These are phyloP conservation scores for Drosophila simulans DNA, from an alignment of 1,140 invertebrate species.

Conservation along the genomic window DNA sequence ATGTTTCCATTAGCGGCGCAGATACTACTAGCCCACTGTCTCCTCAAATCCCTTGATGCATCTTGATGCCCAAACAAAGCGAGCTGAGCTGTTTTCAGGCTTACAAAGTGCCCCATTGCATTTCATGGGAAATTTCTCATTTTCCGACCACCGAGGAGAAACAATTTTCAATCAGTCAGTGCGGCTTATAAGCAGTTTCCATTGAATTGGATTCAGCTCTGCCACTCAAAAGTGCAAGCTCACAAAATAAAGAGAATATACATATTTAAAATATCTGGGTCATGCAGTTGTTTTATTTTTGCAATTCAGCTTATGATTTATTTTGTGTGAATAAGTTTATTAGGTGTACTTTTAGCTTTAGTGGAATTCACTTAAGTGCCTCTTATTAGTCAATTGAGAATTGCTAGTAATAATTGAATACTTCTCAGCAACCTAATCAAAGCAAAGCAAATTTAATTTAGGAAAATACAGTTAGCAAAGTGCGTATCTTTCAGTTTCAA, in stretches of 20 bases:
- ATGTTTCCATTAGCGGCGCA: constrained; percentile 36
- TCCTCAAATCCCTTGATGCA: constrained; percentile 26
- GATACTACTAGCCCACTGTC: constrained; percentile 24
- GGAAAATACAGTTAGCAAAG: background rate
- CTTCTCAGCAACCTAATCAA: background rate
- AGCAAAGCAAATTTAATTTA: background rate
- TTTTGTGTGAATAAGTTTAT: too few species aligned
- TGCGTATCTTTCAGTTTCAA: background rate
- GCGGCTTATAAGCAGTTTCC: background rate
- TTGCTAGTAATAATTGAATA: background rate
- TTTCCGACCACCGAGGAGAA: background rate
- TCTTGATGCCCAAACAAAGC: constrained; percentile 25
- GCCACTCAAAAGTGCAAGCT: background rate
- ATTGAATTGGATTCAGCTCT: constrained; percentile 2
- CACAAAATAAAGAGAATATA: background rate
- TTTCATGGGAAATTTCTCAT: constrained; percentile 18
- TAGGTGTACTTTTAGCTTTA: too few species aligned
- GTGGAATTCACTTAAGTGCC: too few species aligned
- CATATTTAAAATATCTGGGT: background rate
- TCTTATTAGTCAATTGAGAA: too few species aligned
- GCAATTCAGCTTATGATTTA: background rate
- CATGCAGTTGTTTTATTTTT: background rate
- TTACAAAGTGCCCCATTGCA: constrained; percentile 2
- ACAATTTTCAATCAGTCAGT: constrained; percentile 16
- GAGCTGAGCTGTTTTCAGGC: constrained; percentile 1